Base-by-base conservation (phyloP, 2,888 invertebrate species). In the Dexiosoma caninum region DNA sequence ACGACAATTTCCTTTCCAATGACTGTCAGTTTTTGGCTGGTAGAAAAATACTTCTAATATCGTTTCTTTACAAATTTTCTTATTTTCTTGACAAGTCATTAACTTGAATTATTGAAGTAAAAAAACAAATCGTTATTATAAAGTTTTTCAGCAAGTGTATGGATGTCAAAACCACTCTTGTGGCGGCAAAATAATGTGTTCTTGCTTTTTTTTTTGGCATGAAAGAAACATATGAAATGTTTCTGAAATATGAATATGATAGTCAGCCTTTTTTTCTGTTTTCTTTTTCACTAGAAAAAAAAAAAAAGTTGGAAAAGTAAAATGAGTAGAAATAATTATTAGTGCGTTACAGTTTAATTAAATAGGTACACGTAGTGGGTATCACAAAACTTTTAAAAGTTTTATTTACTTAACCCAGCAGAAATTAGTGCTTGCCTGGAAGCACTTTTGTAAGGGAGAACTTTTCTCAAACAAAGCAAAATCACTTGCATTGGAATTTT, bases 71-170 rank as follows among this genome's bases (percentile, higher is more conserved):
- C 12, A 2, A 12, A 35, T 8, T 46, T 59, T 37, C 14, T 35
- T 21, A 16, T 19, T 16, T 66, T 37, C 14, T 10, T 30, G 70
- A 59, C 70, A 49, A 49, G 70, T 59, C 70, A 51, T 60, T 59
- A 71, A 71, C 57, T 37, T 27, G 1, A 49, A 59, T 12, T 59
- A 3, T 44, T 27, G 14, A 5, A 1, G 2, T 2, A 23, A 67
- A 4, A 46, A 46, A 23, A 44, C 10, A 23, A n/a, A n/a, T n/a
- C n/a, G n/a, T 16, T 9, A 27, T 53, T 40, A 51, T 16, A 44
- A 30, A 44, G 42, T 44, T 32, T 21, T 14, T 19, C 27, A 10
- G 30, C 8, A 37, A 57, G 46, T 35, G 12, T 27, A 16, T 23
- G 46, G 14, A 16, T 57, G 35, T 70, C 57, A 57, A 16, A 46